These are phyloP conservation scores for Ptilodon capucinus DNA, from an alignment of 2,888 invertebrate genomes.

Conservation along the genomic window DNA sequence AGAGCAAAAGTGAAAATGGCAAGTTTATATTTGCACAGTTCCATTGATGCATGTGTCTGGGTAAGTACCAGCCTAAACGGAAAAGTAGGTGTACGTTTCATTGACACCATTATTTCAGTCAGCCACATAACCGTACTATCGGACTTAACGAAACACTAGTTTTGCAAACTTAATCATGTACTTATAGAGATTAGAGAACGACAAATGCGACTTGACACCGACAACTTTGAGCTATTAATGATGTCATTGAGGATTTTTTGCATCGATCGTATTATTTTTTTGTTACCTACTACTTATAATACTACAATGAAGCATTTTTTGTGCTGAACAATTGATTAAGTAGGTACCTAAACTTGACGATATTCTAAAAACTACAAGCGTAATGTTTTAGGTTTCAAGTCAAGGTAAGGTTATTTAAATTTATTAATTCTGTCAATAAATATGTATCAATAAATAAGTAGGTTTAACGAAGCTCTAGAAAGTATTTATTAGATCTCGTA, in stretches of 20 bases:
- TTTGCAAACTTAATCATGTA: not conserved
- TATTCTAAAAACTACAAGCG: too few relatives aligned
- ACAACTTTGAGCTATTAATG: not conserved
- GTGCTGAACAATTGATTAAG: too few relatives aligned
- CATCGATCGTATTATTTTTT: not conserved
- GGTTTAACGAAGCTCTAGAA: not conserved
- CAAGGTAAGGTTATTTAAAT: not conserved
- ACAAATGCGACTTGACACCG: not conserved
- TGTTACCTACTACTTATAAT: not conserved
- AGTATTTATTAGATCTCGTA: not conserved
- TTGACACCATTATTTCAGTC: constrained; percentile 5
- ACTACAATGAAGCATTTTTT: not conserved
- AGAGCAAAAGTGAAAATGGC: constrained; percentile 7
- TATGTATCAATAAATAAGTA: not conserved
- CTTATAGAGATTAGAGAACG: not conserved
- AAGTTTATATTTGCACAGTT: constrained; percentile 18
- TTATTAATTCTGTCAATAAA: not conserved
- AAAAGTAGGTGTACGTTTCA: constrained; percentile 2
- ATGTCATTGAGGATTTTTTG: not conserved
- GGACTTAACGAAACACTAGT: not conserved
- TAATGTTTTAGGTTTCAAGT: too few relatives aligned
- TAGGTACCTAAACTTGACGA: too few relatives aligned
- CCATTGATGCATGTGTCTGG: constrained; percentile 14
- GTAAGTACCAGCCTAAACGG: constrained; percentile 7
- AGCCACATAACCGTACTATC: constrained; percentile 1